A percentile compares a stretch with the other conserved stretches of the same genome.
These are phyloP conservation scores for Orius insidiosus DNA, from an alignment of 1,140 invertebrate species.

Conservation along the genomic window DNA sequence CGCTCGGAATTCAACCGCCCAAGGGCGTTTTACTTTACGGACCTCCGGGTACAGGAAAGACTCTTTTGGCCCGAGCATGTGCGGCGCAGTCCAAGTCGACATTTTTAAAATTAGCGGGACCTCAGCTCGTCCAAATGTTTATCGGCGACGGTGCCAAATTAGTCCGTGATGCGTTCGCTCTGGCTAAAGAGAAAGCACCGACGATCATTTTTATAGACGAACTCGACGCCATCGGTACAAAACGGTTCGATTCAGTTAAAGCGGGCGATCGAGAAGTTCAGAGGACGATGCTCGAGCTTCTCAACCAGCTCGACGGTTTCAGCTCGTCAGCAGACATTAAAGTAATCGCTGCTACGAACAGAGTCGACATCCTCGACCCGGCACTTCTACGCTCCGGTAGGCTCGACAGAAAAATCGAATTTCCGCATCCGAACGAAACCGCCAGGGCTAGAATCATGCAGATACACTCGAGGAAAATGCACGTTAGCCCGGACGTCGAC, in stretches of 20 bases:
- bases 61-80: slow-evolving; percentile 81
- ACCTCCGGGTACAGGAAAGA: slow-evolving; percentile 84
- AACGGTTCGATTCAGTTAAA: slow-evolving; percentile 13
- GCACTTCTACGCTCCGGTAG: slow-evolving; percentile 38
- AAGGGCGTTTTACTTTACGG: slow-evolving; percentile 81
- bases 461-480: slow-evolving; percentile 62
- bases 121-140: slow-evolving; percentile 98
- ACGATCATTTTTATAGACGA: slow-evolving; percentile 20
- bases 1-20: slow-evolving; percentile 93
- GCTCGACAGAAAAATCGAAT: slow-evolving; percentile 52
- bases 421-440: slow-evolving; percentile 58
- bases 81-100: slow-evolving; percentile 98
- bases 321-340: slow-evolving; percentile 26
- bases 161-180: slow-evolving; percentile 20
- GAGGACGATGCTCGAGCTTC: slow-evolving; percentile 21
- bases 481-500: slow-evolving; percentile 49
- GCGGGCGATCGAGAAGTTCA: slow-evolving; percentile 18
- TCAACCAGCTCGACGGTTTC: slow-evolving; percentile 22
- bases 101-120: slow-evolving; percentile 87
- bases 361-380: slow-evolving; percentile 38
- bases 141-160: slow-evolving; percentile 94
- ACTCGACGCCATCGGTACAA: slow-evolving; percentile 19
- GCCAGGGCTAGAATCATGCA: slow-evolving; percentile 54
- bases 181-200: slow-evolving; percentile 16
- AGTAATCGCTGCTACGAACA: slow-evolving; percentile 43